Percentiles rank a stretch among this genome's conserved stretches.
phyloP scores from a whole-genome alignment of 2,888 invertebrate species.

The Dendrolimus houi region DNA sequence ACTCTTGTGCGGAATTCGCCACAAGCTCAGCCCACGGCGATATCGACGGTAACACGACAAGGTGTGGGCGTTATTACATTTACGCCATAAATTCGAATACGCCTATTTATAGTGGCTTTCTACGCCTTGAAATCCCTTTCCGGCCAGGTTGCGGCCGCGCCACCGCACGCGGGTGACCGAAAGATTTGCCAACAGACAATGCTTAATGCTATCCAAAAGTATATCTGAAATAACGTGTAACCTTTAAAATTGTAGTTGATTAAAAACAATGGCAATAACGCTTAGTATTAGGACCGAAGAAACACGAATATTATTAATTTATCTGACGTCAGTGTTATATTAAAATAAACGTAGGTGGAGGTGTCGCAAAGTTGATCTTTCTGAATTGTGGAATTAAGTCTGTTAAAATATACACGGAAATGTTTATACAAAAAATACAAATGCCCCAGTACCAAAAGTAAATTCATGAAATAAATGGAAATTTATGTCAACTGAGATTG shows the following conservation, averaged over 20 bases:
- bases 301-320: background rate
- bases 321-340: background rate
- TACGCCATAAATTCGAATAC: conserved; percentile 48
- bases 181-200: background rate
- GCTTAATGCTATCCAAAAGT: too few species aligned
- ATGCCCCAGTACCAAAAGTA: background rate
- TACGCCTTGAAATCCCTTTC: conserved; percentile 31
- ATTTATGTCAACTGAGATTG: background rate
- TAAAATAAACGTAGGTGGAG: background rate
- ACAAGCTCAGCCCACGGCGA: conserved; percentile 13
- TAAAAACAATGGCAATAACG: background rate
- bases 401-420: background rate
- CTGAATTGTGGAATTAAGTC: background rate
- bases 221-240: background rate
- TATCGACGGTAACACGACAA: conserved; percentile 9
- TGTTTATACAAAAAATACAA: background rate
- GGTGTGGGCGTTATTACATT: conserved; percentile 53
- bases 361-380: background rate
- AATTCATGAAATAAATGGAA: background rate
- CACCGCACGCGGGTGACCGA: conserved; percentile 18
- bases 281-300: background rate
- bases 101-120: conserved; percentile 55
- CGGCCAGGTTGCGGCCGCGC: conserved; percentile 24
- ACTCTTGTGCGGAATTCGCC: background rate
- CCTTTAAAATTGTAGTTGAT: background rate